Evolutionary conservation across 2,113 vertebrate species (phyloP).

Genomic region (Alexandromys fortis): DNA sequence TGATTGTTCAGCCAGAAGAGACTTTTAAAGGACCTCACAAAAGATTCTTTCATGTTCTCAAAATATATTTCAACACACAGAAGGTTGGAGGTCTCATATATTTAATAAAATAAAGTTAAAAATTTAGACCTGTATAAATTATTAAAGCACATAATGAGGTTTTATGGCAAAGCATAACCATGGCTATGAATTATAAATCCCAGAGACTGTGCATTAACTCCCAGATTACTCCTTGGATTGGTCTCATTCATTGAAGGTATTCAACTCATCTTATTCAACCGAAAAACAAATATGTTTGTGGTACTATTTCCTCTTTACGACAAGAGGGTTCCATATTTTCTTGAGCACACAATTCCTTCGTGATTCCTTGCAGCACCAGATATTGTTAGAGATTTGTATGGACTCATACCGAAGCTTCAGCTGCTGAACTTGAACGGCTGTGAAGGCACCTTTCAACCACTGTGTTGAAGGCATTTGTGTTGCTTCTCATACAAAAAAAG

Average conservation of each 20-base stretch:
- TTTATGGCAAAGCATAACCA: constrained; percentile 8
- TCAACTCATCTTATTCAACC: constrained; percentile 22
- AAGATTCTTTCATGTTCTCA: constrained; percentile 23
- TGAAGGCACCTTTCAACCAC: not conserved
- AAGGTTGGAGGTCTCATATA: not conserved
- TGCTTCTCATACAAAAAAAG: not conserved
- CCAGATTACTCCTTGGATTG: not conserved
- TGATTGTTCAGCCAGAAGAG: constrained; percentile 24
- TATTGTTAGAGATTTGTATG: not conserved
- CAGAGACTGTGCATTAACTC: not conserved
- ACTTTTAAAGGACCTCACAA: not conserved
- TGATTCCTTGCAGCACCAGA: not conserved
- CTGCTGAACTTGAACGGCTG: not conserved
- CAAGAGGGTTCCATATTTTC: not conserved
- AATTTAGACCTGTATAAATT: constrained; percentile 52
- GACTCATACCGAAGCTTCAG: not conserved
- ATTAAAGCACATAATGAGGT: constrained; percentile 45
- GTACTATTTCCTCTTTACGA: not conserved
- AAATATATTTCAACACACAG: constrained; percentile 7
- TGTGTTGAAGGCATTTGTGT: not conserved
- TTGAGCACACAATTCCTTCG: not conserved
- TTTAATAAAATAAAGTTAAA: constrained; percentile 59
- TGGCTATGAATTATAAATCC: constrained; percentile 62
- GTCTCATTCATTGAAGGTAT: not conserved
- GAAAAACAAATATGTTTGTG: constrained; percentile 23